Percentiles rank a stretch among this genome's conserved stretches.
phyloP scores from a whole-genome alignment of 2,113 vertebrate genomes.

The Axis porcinus region DNA sequence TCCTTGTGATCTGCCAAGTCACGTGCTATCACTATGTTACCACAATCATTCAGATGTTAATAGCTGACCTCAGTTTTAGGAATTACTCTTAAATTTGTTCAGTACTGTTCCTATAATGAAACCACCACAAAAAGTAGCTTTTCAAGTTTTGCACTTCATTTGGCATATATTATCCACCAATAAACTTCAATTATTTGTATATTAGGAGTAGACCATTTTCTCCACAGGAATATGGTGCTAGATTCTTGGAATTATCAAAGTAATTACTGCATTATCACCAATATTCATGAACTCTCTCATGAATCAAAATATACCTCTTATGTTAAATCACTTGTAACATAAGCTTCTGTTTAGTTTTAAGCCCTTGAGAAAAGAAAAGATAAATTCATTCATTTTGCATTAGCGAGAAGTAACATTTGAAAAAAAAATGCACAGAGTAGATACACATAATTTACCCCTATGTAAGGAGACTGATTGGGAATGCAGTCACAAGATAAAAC shows the following conservation, averaged over 20 bases:
- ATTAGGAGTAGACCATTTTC: neutral
- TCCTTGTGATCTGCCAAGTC: neutral
- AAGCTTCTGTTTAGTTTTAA: neutral
- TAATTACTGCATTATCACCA: neutral
- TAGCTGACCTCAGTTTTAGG: neutral
- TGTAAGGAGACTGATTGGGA: neutral
- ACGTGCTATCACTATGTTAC: neutral
- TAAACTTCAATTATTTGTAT: neutral
- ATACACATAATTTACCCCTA: neutral
- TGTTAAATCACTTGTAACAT: neutral
- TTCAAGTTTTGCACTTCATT: neutral
- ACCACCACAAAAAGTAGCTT: neutral
- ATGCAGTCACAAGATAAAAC: neutral
- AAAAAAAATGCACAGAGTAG: neutral
- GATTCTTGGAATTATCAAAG: neutral
- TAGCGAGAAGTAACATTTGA: neutral
- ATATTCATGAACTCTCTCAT: neutral
- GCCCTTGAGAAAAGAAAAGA: neutral
- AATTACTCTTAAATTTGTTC: neutral
- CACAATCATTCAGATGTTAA: neutral
- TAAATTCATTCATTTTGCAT: neutral
- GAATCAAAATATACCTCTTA: neutral
- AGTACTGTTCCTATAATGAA: neutral
- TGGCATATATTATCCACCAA: neutral
- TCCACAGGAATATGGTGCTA: neutral